Evolutionary conservation across 1,140 invertebrate species (phyloP).

Genomic region (Nasonia longicornis): DNA sequence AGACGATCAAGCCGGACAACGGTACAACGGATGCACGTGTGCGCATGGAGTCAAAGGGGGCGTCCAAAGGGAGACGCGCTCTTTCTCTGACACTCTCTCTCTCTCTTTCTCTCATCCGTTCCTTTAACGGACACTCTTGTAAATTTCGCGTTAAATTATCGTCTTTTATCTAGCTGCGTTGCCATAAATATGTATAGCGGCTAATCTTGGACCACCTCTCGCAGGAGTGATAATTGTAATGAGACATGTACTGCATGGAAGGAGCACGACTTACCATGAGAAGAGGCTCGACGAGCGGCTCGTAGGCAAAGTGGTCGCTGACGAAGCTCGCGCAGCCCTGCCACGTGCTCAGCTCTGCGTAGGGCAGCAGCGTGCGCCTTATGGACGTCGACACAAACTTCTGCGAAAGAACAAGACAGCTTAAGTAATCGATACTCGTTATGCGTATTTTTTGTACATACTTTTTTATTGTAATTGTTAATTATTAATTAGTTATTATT

Average conservation of each 20-base stretch:
- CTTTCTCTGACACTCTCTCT: too few species aligned
- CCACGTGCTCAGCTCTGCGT: conserved; percentile 73
- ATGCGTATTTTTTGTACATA: conserved; percentile 34
- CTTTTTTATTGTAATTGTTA: not conserved
- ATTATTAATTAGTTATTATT: conserved; percentile 1
- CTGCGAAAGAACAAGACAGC: conserved; percentile 59
- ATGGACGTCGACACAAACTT: conserved; percentile 81
- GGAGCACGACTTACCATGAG: conserved; percentile 71
- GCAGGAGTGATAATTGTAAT: not conserved
- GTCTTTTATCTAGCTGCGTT: not conserved
- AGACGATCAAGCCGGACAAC: not conserved
- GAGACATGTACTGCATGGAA: not conserved
- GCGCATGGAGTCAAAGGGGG: not conserved
- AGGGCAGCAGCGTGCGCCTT: conserved; percentile 74
- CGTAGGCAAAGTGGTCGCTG: conserved; percentile 74
- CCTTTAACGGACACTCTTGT: not conserved
- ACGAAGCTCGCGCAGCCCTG: conserved; percentile 73
- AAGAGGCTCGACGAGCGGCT: conserved; percentile 70
- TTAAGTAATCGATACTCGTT: not conserved
- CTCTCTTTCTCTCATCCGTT: not conserved
- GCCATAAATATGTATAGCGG: not conserved
- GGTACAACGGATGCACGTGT: not conserved
- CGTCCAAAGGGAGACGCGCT: not conserved
- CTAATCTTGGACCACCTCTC: not conserved
- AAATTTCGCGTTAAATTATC: not conserved